phyloP scores from a whole-genome alignment of 1,140 invertebrate species.

The Microplitis mediator region DNA sequence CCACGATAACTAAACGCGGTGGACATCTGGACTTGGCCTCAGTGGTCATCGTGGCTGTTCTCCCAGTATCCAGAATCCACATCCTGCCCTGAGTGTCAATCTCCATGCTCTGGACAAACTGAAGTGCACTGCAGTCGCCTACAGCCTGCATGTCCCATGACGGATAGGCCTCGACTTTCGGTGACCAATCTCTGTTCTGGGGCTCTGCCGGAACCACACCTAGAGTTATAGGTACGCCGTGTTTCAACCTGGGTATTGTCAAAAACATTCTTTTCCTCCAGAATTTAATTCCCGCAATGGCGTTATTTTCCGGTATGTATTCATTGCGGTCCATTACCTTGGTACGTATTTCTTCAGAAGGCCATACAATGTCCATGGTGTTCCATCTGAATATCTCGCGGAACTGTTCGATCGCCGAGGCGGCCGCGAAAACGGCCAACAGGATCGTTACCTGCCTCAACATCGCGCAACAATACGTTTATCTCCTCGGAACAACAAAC shows the following conservation, averaged over 20 bases:
- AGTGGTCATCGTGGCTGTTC: slow-evolving; percentile 60
- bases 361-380: slow-evolving; percentile 53
- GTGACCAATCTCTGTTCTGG: slow-evolving; percentile 62
- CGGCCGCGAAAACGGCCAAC: slow-evolving; percentile 15
- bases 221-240: slow-evolving; percentile 72
- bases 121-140: slow-evolving; percentile 68
- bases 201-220: slow-evolving; percentile 62
- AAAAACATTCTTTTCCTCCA: slow-evolving; percentile 69
- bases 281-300: slow-evolving; percentile 68
- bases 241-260: slow-evolving; percentile 69
- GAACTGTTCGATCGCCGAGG: slow-evolving; percentile 52
- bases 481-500: background rate
- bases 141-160: slow-evolving; percentile 70
- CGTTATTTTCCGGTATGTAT: slow-evolving; percentile 68
- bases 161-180: slow-evolving; percentile 69
- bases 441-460: slow-evolving; percentile 29
- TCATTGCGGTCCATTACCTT: slow-evolving; percentile 56
- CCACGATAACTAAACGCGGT: slow-evolving; percentile 71
- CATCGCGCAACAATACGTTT: slow-evolving; percentile 6
- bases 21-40: slow-evolving; percentile 63
- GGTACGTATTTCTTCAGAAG: slow-evolving; percentile 51
- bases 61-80: slow-evolving; percentile 74
- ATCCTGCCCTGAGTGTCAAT: slow-evolving; percentile 71
- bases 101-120: slow-evolving; percentile 74
- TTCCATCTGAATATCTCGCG: slow-evolving; percentile 60